These are phyloP conservation scores for Ecdyonurus torrentis DNA, from an alignment of 2,888 invertebrate species.

Conservation along the genomic window DNA sequence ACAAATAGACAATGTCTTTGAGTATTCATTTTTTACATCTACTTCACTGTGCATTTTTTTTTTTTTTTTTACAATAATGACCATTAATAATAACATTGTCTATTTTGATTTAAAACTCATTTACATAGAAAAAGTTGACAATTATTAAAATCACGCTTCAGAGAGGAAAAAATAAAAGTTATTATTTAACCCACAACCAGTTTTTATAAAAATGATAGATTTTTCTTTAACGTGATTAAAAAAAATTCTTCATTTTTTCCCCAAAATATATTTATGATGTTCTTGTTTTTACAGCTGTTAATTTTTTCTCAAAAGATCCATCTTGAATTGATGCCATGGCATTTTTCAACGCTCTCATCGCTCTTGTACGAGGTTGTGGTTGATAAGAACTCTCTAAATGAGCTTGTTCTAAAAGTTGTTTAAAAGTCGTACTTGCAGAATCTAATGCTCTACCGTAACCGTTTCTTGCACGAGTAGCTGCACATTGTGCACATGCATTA, in stretches of 20 bases:
- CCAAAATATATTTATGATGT: background rate
- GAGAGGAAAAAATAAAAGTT: too few species aligned
- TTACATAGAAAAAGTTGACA: too few species aligned
- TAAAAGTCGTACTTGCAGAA: background rate
- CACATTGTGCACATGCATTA: background rate
- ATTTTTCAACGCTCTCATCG: background rate
- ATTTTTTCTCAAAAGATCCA: background rate
- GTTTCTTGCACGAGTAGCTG: background rate
- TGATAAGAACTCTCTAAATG: background rate
- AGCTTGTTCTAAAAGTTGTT: background rate
- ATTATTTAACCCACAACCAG: too few species aligned
- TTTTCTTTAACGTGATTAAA: too few species aligned
- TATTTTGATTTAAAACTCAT: too few species aligned
- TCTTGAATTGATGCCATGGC: background rate
- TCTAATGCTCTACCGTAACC: constrained; percentile 1
- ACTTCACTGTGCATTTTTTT: too few species aligned
- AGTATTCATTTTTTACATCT: too few species aligned
- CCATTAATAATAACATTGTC: too few species aligned
- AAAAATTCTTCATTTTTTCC: background rate
- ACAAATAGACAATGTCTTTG: too few species aligned
- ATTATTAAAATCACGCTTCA: too few species aligned
- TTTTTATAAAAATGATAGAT: too few species aligned
- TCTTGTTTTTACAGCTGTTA: background rate
- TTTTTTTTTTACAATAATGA: too few species aligned
- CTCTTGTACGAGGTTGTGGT: background rate